Percentiles rank a stretch among this genome's conserved stretches.
phyloP scores from a whole-genome alignment of 2,797 vertebrate genomes.

The Pipistrellus pipistrellus region DNA sequence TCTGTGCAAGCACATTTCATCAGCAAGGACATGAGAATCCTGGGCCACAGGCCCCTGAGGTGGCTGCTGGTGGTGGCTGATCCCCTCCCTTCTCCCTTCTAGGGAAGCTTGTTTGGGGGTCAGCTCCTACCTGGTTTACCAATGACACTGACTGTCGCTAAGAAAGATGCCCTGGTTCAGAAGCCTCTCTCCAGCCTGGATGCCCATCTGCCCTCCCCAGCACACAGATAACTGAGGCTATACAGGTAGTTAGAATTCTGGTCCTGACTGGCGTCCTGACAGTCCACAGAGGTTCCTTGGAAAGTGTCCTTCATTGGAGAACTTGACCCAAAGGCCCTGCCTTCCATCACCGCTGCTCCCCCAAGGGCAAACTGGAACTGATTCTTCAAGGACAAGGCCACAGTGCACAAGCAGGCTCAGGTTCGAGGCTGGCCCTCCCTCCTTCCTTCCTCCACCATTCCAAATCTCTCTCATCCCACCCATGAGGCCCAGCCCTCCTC shows the following conservation, averaged over 20 bases:
- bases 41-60: background rate
- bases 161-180: background rate
- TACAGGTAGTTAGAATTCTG: background rate
- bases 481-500: background rate
- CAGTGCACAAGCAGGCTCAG: background rate
- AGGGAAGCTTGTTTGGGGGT: background rate
- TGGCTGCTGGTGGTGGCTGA: too few species aligned
- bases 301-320: constrained; percentile 6
- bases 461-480: background rate
- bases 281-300: constrained; percentile 31
- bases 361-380: background rate
- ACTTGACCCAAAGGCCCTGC: constrained; percentile 23
- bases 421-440: background rate
- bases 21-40: background rate
- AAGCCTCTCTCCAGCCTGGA: background rate
- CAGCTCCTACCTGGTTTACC: background rate
- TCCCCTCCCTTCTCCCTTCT: background rate
- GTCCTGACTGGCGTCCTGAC: background rate
- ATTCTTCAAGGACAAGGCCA: constrained; percentile 7
- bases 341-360: background rate
- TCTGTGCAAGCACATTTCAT: background rate
- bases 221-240: background rate
- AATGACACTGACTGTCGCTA: background rate
- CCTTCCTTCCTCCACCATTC: background rate
- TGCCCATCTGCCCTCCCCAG: background rate